A percentile compares a stretch with the other conserved stretches of the same genome.
These are phyloP conservation scores for Muscidifurax raptorellus DNA, from an alignment of 1,140 invertebrate genomes.

Conservation along the genomic window DNA sequence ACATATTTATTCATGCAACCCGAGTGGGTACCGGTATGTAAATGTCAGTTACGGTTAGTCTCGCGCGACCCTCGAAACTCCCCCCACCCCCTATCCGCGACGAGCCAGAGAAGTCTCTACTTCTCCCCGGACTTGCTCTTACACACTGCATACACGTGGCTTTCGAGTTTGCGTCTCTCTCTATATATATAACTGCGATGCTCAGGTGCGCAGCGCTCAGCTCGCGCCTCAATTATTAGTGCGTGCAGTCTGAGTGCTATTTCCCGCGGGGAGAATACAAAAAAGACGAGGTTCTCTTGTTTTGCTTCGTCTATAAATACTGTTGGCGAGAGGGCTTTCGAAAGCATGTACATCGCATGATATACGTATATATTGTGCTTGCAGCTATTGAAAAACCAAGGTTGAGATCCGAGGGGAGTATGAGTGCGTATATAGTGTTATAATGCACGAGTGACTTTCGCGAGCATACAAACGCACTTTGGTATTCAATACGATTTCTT, in stretches of 20 bases:
- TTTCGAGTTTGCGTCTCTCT: neutral
- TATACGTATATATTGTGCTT: too few relatives aligned
- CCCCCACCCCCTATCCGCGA: constrained; percentile 52
- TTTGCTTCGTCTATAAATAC: neutral
- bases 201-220: constrained; percentile 15
- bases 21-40: constrained; percentile 60
- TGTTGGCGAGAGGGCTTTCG: too few relatives aligned
- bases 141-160: too few relatives aligned
- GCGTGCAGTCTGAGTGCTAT: neutral
- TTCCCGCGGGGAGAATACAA: neutral
- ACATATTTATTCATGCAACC: constrained; percentile 64
- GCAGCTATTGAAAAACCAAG: too few relatives aligned
- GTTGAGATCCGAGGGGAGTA: too few relatives aligned
- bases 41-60: constrained; percentile 62
- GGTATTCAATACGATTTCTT: too few relatives aligned
- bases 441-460: too few relatives aligned
- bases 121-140: constrained; percentile 55
- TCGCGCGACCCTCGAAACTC: constrained; percentile 29
- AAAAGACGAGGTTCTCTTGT: neutral
- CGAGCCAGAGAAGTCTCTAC: constrained; percentile 30
- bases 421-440: too few relatives aligned
- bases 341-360: too few relatives aligned
- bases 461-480: too few relatives aligned
- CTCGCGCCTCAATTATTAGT: constrained; percentile 10
- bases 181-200: constrained; percentile 26